Evolutionary conservation across 2,888 invertebrate genomes (phyloP), one percentile per base, ranked within the genome.

Genomic region (Lamellibrachia satsuma): DNA sequence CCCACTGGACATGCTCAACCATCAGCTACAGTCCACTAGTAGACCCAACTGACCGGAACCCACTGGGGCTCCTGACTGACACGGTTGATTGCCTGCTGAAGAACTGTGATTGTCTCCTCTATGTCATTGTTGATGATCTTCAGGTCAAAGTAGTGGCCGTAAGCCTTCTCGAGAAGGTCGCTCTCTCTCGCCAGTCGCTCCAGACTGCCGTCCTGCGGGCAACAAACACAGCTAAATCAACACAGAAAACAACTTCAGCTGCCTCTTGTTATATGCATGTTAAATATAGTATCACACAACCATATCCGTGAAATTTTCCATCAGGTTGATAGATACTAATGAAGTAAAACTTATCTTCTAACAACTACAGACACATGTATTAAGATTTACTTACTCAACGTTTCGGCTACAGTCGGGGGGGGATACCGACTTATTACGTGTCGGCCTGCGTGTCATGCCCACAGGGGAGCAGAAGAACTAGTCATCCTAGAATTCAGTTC

Each of bases 41-140:
- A 98, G 96, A 99, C 98, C 99, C 99, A 99, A 91, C 98, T 98
- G 9, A 99, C 99, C 6, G 99, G 99, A 94, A 99, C 98, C 99
- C 99, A 99, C 97, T 99, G 99, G 90, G 99, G 98, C 95, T 98
- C 98, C 52, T 95, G 95, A 94, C 96, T 96, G 93, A 99, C 98
- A 93, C 98, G 98, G 94, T 98, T 98, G 95, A 99, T 98, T 52
- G 99, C 98, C 94, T 98, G 97, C 96, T 99, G 99, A 93, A 99
- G 97, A 94, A 98, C 98, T 91, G 98, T 97, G 95, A 99, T 99
- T 90, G 99, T 99, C 97, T 99, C 99, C 97, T 99, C 99, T 94
- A 99, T 99, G 97, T 99, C 99, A 97, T 99, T 99, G 97, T 99
- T 99, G 94, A 99, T 98, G 96, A 99, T 99, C 95, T 98, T 98